Percentiles rank a stretch among this genome's conserved stretches.
Evolutionary conservation across 1,140 invertebrate species (phyloP).

Genomic region (Agrypnia vestita): DNA sequence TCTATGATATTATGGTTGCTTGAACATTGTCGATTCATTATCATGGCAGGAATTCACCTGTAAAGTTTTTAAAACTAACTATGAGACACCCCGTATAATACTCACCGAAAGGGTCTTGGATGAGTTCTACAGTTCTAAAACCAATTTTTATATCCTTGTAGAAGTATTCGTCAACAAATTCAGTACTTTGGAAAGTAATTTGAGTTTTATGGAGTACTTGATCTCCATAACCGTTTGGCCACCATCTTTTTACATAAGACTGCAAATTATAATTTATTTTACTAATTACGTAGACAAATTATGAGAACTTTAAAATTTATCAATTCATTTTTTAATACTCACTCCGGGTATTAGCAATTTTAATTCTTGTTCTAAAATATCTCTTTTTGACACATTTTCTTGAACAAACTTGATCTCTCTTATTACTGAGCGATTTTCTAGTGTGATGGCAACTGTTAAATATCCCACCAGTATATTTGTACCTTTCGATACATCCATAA

Average conservation of each 20-base stretch:
- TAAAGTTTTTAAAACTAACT: too few relatives aligned
- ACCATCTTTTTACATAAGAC: constrained; percentile 83
- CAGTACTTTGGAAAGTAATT: constrained; percentile 70
- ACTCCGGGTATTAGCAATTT: constrained; percentile 31
- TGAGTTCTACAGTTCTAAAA: constrained; percentile 89
- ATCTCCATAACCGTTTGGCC: constrained; percentile 94
- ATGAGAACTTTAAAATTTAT: not conserved
- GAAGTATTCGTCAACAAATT: constrained; percentile 64
- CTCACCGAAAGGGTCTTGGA: constrained; percentile 78
- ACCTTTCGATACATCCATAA: constrained; percentile 22
- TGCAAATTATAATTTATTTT: constrained; percentile 59
- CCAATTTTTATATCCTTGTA: constrained; percentile 79
- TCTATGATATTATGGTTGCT: too few relatives aligned
- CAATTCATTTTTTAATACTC: constrained; percentile 3
- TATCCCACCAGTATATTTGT: constrained; percentile 46
- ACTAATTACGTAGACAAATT: not conserved
- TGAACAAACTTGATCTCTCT: constrained; percentile 39
- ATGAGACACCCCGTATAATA: too few relatives aligned
- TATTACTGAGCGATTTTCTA: constrained; percentile 33
- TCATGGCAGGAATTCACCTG: too few relatives aligned
- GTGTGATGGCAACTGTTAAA: constrained; percentile 35
- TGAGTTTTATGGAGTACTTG: constrained; percentile 85
- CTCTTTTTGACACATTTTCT: constrained; percentile 38
- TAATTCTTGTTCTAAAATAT: constrained; percentile 31
- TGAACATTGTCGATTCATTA: too few relatives aligned